Base-by-base conservation (phyloP, 2,113 vertebrate species). In the Salminus brasiliensis region DNA sequence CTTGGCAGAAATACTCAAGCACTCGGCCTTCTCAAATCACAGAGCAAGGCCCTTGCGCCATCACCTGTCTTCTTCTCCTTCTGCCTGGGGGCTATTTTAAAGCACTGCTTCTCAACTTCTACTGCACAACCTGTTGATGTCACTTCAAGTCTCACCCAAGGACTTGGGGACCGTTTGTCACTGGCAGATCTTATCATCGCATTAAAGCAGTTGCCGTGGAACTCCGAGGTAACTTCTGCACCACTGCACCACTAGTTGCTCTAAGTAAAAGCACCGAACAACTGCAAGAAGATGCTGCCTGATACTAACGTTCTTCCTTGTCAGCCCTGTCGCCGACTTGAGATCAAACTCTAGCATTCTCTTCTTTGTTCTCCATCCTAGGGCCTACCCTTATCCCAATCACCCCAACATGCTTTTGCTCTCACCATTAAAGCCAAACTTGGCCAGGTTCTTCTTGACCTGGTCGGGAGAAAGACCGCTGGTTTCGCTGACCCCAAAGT, bases 401-500 rank as follows among this genome's bases (percentile, higher is more conserved):
- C 66, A 45, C 59, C 60, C 81, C 59, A 13, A 52, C 63, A 0
- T 23, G 11, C 74, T 70, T 29, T 53, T 9, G 69, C 67, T 91
- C 95, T 95, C 88, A 97, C 96, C 96, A 86, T 97, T 97, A 88
- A 3, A 87, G 89, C 96, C 96, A 1, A 87, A 95, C 85, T 97
- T 97, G 4, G 93, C 94, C 87, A 95, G 85, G 88, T 93, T 93
- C 91, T 91, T 94, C 92, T 97, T 97, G 89, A 96, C 93, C 88
- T 95, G 94, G 47, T 97, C 95, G 0, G 89, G 92, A 53, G 83
- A 70, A 70, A 97, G 94, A 47, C 96, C 96, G 0, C 83, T 85
- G 52, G 76, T 82, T 87, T 96, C 94, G 1, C 87, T 95, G 85
- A 96, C 95, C 32, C 94, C 92, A 81, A 97, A 97, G 92, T 90